Evolutionary conservation across 2,797 vertebrate species (phyloP), one percentile per base, ranked within the genome.

Genomic region (Phoeniculus purpureus): DNA sequence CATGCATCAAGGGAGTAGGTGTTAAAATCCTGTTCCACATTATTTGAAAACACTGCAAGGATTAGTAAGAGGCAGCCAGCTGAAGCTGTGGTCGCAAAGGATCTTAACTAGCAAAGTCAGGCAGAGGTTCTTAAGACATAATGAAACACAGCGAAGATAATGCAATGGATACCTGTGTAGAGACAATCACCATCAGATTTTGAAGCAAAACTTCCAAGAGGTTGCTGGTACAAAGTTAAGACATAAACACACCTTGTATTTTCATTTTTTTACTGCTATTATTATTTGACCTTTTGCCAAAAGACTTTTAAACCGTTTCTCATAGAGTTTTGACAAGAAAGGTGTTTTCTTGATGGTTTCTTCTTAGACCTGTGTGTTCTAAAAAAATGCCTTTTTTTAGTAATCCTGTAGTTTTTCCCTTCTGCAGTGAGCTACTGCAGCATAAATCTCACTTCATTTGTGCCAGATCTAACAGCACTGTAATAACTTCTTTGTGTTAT

Each of bases 11-110:
- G 65, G 34, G 81, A 85, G 71, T 59, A 72, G 52, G 67, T 87
- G 91, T 62, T 81, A 47, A 89, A 94, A 84, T 90, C 73, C 74
- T 78, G 23, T 37, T 86, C 54, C 52, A 89, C 88, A 71, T 73
- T 87, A 81, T 80, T 59, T 62, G 65, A 34, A 89, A 87, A 87
- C 61, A 72, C 58, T 88, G 61, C 37, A 58, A 77, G 87, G 81
- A 90, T 92, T 94, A 90, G 54, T 19, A 29, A 66, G 37, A 90
- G 37, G 70, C 74, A n/a, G 86, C 1, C 47, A 77, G 66, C 60
- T 91, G 81, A 81, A 92, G 86, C 4, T 70, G 54, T 83, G 76
- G 58, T 34, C 77, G 71, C 8, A 52, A 88, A 93, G 45, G 65
- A 64, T 74, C 32, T 64, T 20, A 50, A 27, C 60, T 66, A 32